These are phyloP conservation scores for Melanotaenia trifasciata DNA, from an alignment of 2,797 vertebrate genomes.

Conservation along the genomic window DNA sequence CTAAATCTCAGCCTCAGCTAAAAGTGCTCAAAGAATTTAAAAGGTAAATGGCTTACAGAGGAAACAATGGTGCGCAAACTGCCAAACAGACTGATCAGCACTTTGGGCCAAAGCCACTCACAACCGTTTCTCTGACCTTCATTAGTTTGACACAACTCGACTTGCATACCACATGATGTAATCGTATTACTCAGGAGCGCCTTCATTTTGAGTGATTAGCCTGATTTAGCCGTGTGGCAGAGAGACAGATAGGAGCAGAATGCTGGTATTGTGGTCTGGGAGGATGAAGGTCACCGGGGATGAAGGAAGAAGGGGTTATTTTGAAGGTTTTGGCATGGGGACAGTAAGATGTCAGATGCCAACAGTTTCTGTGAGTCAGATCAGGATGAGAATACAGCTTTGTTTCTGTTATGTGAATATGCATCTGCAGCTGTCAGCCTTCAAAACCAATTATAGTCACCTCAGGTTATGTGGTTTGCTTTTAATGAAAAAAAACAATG, in stretches of 20 bases:
- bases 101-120: constrained; percentile 11
- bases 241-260: constrained; percentile 57
- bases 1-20: neutral
- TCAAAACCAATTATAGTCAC: neutral
- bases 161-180: constrained; percentile 53
- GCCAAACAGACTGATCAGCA: constrained; percentile 28
- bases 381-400: constrained; percentile 11
- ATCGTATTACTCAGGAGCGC: constrained; percentile 52
- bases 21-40: neutral
- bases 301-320: constrained; percentile 28
- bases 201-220: constrained; percentile 51
- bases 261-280: constrained; percentile 54
- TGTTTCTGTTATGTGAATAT: constrained; percentile 18
- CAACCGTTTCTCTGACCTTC: constrained; percentile 53
- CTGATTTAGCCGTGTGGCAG: constrained; percentile 52
- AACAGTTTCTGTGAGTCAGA: constrained; percentile 24
- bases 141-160: constrained; percentile 49
- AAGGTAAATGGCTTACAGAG: neutral
- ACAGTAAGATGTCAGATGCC: constrained; percentile 38
- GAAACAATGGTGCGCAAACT: constrained; percentile 23
- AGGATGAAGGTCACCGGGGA: constrained; percentile 33
- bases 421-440: neutral
- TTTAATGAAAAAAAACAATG: constrained; percentile 6
- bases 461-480: constrained; percentile 1
- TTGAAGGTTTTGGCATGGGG: constrained; percentile 21